phyloP scores from a whole-genome alignment of 2,113 vertebrate species.

The Cichladusa arquata region DNA sequence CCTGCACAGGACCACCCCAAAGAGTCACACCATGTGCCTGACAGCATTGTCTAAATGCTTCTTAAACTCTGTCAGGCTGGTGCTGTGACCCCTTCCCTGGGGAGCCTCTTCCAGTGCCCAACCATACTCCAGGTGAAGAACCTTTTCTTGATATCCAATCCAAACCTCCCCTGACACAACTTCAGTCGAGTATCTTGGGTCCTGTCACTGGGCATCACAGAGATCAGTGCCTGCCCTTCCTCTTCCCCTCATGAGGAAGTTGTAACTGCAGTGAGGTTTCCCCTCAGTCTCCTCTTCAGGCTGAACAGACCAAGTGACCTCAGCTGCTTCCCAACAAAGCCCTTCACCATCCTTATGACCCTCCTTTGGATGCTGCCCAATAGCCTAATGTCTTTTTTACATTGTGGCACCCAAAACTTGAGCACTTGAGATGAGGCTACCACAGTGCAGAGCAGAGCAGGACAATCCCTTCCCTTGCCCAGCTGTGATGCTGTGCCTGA shows the following conservation, averaged over 20 bases:
- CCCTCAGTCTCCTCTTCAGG: background rate
- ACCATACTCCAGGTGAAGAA: background rate
- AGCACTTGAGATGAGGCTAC: accelerated
- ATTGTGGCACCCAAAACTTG: background rate
- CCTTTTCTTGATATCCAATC: background rate
- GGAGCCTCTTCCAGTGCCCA: background rate
- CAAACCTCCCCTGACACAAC: background rate
- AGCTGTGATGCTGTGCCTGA: no score
- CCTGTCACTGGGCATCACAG: background rate
- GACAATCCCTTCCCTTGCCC: background rate
- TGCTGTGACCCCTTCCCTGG: background rate
- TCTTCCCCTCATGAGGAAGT: background rate
- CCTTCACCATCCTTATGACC: accelerated
- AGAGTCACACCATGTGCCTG: background rate
- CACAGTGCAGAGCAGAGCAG: accelerated
- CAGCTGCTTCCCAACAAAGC: background rate
- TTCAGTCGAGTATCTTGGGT: background rate
- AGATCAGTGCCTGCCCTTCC: background rate
- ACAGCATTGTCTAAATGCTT: background rate
- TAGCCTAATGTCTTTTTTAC: background rate
- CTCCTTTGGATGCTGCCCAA: background rate
- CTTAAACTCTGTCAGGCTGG: background rate
- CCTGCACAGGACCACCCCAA: background rate
- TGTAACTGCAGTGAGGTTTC: background rate
- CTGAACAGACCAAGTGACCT: background rate